phyloP scores from a whole-genome alignment of 2,113 vertebrate genomes.

The Porphyrio hochstetteri region DNA sequence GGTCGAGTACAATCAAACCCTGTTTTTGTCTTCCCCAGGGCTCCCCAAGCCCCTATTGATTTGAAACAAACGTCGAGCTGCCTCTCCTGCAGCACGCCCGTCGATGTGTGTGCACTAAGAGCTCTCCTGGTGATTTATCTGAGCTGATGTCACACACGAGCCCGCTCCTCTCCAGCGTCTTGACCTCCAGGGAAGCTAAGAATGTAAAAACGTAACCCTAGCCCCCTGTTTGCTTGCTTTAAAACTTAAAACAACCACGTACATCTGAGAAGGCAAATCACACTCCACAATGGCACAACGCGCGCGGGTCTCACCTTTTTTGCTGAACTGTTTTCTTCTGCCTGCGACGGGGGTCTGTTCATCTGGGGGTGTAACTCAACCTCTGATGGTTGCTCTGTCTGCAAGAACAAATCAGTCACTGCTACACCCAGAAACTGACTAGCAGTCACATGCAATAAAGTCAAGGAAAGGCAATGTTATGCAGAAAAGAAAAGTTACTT shows the following conservation, averaged over 20 bases:
- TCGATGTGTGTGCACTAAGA: not conserved
- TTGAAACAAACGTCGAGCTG: slow-evolving; percentile 19
- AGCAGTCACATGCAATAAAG: slow-evolving; percentile 35
- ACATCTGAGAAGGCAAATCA: not conserved
- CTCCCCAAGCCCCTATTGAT: not conserved
- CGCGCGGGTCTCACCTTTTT: slow-evolving; percentile 81
- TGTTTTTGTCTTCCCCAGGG: not conserved
- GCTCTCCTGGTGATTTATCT: slow-evolving; percentile 44
- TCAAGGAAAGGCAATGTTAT: slow-evolving; percentile 24
- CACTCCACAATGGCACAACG: not conserved
- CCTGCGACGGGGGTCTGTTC: slow-evolving; percentile 69
- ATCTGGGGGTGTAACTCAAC: slow-evolving; percentile 72
- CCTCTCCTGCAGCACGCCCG: not conserved
- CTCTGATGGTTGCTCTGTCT: slow-evolving; percentile 82
- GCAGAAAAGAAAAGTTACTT: slow-evolving; percentile 45
- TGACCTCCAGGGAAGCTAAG: slow-evolving; percentile 42
- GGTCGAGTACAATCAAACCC: not conserved
- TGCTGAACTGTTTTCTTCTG: slow-evolving; percentile 78
- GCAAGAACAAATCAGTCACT: slow-evolving; percentile 68
- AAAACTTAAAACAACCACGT: not conserved
- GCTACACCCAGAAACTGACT: slow-evolving; percentile 29
- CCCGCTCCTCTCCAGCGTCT: not conserved
- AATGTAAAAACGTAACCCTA: not conserved
- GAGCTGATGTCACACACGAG: not conserved
- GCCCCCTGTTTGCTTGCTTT: not conserved